Conservation (phyloP, 2,797 vertebrate species). For the Sarcophilus harrisii region DNA sequence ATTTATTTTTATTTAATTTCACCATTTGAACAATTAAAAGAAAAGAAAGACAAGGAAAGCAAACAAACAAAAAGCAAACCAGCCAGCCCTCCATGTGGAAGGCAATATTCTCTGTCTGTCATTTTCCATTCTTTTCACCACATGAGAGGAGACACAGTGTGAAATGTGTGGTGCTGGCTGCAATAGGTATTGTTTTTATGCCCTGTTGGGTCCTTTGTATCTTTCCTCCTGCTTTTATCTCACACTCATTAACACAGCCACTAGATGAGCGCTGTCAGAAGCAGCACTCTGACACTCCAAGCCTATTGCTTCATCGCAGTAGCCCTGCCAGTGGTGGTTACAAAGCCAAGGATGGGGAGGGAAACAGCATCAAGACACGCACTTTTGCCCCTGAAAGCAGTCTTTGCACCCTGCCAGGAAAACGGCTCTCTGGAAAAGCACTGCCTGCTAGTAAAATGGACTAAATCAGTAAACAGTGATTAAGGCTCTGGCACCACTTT, state of each 20-base stretch:
- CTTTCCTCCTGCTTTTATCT: constrained; percentile 51
- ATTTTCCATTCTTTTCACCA: constrained; percentile 69
- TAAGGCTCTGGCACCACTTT: constrained; percentile 76
- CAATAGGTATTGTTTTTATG: constrained; percentile 68
- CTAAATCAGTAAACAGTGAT: constrained; percentile 85
- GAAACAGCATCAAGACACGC: constrained; percentile 29
- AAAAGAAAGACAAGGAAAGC: constrained; percentile 49
- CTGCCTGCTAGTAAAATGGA: constrained; percentile 84
- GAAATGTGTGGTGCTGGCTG: constrained; percentile 58
- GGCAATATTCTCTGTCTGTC: constrained; percentile 57
- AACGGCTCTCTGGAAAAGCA: constrained; percentile 81
- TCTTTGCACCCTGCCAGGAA: constrained; percentile 80
- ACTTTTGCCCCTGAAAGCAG: constrained; percentile 72
- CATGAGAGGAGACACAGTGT: constrained; percentile 69
- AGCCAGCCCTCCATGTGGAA: constrained; percentile 35
- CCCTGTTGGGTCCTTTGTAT: constrained; percentile 74
- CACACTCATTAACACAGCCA: constrained; percentile 69
- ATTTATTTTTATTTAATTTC: constrained; percentile 58
- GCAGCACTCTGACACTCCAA: constrained; percentile 62
- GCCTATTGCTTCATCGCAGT: constrained; percentile 52
- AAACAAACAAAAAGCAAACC: neutral
- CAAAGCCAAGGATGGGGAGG: neutral
- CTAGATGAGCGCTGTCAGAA: constrained; percentile 66
- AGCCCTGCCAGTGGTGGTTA: constrained; percentile 46
- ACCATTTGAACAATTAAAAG: constrained; percentile 18